Evolutionary conservation across 2,888 invertebrate species (phyloP), one percentile per base, ranked within the genome.

Genomic region (Leptinotarsa tumamoca): DNA sequence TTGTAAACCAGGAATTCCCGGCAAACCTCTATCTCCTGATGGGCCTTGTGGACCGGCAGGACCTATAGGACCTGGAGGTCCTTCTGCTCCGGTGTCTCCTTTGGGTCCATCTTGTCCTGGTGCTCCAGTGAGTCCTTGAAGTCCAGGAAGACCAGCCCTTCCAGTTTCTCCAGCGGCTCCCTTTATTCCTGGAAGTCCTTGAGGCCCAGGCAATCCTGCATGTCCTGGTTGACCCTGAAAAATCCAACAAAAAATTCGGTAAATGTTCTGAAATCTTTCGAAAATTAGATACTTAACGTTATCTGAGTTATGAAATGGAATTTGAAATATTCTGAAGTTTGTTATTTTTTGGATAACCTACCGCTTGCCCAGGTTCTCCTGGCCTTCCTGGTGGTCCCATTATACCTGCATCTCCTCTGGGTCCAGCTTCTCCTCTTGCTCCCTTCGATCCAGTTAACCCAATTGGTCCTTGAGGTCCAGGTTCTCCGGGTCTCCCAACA

Each of bases 381-480:
- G 94, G 94, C 80, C 94, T 88, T 75, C 96, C 96, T 13, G 94
- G 94, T 33, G 94, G 90, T n/a, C 95, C 95, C 87, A 92, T 91
- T 72, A 93, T 89, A 27, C 95, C 95, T 51, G 90, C 85, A 82
- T 95, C 95, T 72, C 95, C 95, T 86, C 94, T 91, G n/a, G 90
- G 87, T 10, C 96, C 96, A 61, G 92, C 89, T 87, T 95, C 95
- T 23, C 95, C 95, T 78, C 95, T 90, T 13, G 91, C 91, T 23
- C 95, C 95, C 85, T 95, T 95, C 1, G 92, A 90, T 50, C 96
- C 95, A 10, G 91, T 89, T 77, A 93, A 87, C 27, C 93, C 93
- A 63, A 89, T 87, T 58, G 89, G 85, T 10, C 94, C 94, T 78
- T 90, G 90, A 13, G 89, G 87, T 1, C 95, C 95, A 52, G 88